Evolutionary conservation across 2,113 vertebrate genomes (phyloP).

Genomic region (Protomyctophum bolini): DNA sequence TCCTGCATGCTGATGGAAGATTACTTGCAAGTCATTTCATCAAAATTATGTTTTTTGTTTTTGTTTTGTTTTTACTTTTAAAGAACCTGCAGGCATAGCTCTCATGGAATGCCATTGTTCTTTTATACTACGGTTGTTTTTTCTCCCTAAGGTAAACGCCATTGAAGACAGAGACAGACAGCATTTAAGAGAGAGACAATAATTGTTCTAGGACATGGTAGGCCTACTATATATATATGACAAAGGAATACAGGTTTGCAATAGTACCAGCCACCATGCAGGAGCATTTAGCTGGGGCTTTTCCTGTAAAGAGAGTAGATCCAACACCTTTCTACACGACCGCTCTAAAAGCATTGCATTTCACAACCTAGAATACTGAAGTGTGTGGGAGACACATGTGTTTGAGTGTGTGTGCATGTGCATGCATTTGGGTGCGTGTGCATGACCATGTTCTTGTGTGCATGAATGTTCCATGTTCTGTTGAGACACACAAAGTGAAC

Average conservation of each 20-base stretch:
- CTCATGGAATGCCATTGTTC: neutral
- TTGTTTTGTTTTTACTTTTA: neutral
- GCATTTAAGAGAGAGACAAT: neutral
- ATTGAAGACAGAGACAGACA: neutral
- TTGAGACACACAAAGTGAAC: conserved; percentile 22
- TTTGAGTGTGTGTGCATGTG: neutral
- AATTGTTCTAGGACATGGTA: conserved; percentile 1
- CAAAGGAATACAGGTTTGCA: conserved; percentile 57
- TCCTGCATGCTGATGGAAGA: too few species aligned
- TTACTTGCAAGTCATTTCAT: too few species aligned
- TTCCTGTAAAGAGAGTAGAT: conserved; percentile 23
- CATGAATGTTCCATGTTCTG: neutral
- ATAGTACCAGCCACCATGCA: conserved; percentile 8
- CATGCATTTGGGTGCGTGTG: neutral
- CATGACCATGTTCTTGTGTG: too few species aligned
- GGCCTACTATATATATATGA: too few species aligned
- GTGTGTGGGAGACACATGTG: neutral
- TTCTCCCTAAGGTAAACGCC: conserved; percentile 2
- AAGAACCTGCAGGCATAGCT: neutral
- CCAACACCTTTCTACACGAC: conserved; percentile 45
- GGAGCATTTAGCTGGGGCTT: neutral
- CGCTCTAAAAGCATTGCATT: conserved; percentile 48
- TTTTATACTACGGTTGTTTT: neutral
- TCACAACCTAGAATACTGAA: conserved; percentile 6
- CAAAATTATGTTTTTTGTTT: neutral